These are phyloP conservation scores for Noctua fimbriata DNA, from an alignment of 2,888 invertebrate species.

Conservation along the genomic window DNA sequence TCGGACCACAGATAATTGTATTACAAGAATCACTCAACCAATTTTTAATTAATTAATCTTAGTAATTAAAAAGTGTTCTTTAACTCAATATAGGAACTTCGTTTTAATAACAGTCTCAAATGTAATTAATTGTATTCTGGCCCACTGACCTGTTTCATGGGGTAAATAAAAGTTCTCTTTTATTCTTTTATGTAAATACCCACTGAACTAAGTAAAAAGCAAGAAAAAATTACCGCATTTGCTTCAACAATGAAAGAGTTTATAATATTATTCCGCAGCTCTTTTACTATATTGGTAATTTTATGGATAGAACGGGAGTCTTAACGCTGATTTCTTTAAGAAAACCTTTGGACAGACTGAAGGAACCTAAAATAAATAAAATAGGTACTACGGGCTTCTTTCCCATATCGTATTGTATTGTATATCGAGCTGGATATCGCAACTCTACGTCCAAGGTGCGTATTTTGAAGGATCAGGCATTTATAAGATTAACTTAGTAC, in stretches of 20 bases:
- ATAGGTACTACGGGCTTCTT: too few species aligned
- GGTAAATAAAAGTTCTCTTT: slow-evolving; percentile 21
- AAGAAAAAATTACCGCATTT: background rate
- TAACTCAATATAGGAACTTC: slow-evolving; percentile 14
- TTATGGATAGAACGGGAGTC: too few species aligned
- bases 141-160: slow-evolving; percentile 35
- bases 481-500: too few species aligned
- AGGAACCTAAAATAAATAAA: too few species aligned
- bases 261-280: background rate
- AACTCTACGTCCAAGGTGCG: too few species aligned
- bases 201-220: background rate
- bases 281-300: too few species aligned
- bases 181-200: background rate
- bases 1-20: slow-evolving; percentile 14
- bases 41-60: slow-evolving; percentile 38
- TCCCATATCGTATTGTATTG: too few species aligned
- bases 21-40: slow-evolving; percentile 37
- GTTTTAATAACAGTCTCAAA: slow-evolving; percentile 7
- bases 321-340: too few species aligned
- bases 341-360: too few species aligned
- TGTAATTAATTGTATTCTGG: slow-evolving; percentile 41
- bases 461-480: too few species aligned
- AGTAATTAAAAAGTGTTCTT: slow-evolving; percentile 47
- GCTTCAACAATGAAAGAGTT: background rate
- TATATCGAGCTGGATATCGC: too few species aligned